A percentile compares a stretch with the other conserved stretches of the same genome.
phyloP scores from a whole-genome alignment of 2,888 invertebrate species.

The Imbricaverruca yamaguchii region DNA sequence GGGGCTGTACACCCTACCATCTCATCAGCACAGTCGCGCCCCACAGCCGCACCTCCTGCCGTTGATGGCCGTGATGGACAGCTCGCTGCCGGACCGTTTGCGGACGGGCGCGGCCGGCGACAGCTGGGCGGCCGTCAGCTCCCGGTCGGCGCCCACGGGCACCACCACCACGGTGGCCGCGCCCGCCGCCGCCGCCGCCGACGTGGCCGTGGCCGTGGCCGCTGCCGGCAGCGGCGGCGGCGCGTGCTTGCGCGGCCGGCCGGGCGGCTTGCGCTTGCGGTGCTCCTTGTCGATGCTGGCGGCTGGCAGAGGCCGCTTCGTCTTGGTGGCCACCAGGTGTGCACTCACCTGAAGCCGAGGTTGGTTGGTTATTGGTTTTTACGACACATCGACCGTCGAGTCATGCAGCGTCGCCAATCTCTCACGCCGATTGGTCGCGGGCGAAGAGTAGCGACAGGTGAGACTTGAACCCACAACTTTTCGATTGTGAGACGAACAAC shows the following conservation, averaged over 20 bases:
- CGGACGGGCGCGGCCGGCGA: background rate
- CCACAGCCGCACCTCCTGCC: background rate
- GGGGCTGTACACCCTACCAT: no score
- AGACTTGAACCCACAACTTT: no score
- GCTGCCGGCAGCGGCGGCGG: background rate
- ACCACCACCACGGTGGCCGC: background rate
- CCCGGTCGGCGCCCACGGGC: background rate
- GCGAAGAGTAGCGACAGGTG: no score
- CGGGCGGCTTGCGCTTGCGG: slow-evolving; percentile 20
- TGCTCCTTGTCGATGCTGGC: background rate
- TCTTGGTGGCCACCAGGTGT: background rate
- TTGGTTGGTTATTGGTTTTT: no score
- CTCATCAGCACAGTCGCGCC: no score
- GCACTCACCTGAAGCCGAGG: background rate
- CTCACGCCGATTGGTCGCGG: no score
- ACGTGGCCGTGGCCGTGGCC: background rate
- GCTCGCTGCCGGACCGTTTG: background rate
- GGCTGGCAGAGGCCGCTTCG: slow-evolving; percentile 2
- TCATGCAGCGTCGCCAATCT: no score
- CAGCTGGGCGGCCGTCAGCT: background rate
- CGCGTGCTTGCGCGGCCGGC: slow-evolving; percentile 4
- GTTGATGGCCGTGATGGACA: background rate
- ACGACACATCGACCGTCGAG: no score
- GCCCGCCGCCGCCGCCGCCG: background rate
- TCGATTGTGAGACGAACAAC: no score